Conservation (phyloP, 2,888 invertebrate species). For the Plebejus argus region DNA sequence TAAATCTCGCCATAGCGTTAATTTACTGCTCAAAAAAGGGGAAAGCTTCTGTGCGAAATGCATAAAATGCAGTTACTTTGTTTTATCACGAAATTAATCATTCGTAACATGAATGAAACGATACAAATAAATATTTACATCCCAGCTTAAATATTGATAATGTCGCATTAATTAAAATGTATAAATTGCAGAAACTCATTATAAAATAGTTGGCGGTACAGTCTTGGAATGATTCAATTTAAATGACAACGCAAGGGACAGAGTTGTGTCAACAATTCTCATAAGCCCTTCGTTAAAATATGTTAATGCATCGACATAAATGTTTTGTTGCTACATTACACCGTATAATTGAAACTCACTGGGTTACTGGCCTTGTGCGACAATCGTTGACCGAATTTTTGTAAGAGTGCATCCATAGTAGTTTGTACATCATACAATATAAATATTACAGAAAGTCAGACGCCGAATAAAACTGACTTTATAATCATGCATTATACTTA, state of each 20-base stretch:
- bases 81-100: neutral
- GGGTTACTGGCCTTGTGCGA: too few relatives aligned
- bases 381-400: too few relatives aligned
- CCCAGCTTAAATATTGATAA: neutral
- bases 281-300: slow-evolving; percentile 28
- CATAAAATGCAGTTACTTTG: neutral
- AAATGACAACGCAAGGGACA: slow-evolving; percentile 15
- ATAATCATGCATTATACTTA: too few relatives aligned
- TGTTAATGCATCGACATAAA: slow-evolving; percentile 24
- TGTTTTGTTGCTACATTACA: slow-evolving; percentile 18
- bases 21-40: neutral
- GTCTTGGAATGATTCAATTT: slow-evolving; percentile 31
- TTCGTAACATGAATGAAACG: neutral
- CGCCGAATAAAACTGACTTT: too few relatives aligned
- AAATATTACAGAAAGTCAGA: too few relatives aligned
- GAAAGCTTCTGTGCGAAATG: neutral
- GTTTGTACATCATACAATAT: too few relatives aligned
- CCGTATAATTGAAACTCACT: slow-evolving; percentile 22
- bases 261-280: slow-evolving; percentile 16
- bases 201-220: slow-evolving; percentile 13
- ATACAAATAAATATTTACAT: neutral
- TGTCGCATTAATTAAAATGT: slow-evolving; percentile 8
- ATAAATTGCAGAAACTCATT: slow-evolving; percentile 8
- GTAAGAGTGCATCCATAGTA: too few relatives aligned
- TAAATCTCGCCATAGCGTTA: neutral